These are phyloP conservation scores for Phaethornis superciliosus DNA, from an alignment of 2,113 vertebrate species.

Conservation along the genomic window DNA sequence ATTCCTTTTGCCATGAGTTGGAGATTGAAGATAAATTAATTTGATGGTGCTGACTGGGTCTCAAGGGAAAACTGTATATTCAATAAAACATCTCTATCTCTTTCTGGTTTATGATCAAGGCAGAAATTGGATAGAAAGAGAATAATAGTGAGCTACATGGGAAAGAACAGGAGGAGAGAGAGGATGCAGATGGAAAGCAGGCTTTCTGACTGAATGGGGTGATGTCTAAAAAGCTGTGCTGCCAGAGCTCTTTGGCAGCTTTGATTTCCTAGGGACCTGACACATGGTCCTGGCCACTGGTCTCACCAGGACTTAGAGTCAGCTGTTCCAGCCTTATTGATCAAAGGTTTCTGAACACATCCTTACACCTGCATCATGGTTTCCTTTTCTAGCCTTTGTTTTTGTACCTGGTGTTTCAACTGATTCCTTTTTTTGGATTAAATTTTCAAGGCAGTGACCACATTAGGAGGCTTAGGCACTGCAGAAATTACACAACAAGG, in stretches of 20 bases:
- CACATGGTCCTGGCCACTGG: not conserved
- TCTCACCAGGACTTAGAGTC: not conserved
- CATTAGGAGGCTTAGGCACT: not conserved
- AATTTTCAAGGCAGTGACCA: not conserved
- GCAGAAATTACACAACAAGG: not conserved
- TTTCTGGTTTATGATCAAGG: not conserved
- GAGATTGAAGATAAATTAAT: slow-evolving; percentile 43
- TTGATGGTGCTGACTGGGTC: not conserved
- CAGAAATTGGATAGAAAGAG: slow-evolving; percentile 14
- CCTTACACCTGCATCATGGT: not conserved
- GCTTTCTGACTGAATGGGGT: not conserved
- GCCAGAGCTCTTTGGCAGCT: not conserved
- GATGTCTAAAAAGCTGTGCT: slow-evolving; percentile 7
- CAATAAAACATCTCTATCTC: slow-evolving; percentile 27
- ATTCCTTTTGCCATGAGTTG: not conserved
- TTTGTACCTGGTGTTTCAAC: not conserved
- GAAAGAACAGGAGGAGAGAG: not conserved
- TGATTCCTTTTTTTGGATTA: not conserved
- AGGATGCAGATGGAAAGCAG: not conserved
- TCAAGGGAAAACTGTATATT: not conserved
- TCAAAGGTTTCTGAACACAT: not conserved
- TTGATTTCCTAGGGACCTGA: not conserved
- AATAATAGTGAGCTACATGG: not conserved
- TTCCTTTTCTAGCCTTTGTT: slow-evolving; percentile 12
- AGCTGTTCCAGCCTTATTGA: not conserved